phyloP scores from a whole-genome alignment of 2,888 invertebrate genomes.

The Drosophila greeni region DNA sequence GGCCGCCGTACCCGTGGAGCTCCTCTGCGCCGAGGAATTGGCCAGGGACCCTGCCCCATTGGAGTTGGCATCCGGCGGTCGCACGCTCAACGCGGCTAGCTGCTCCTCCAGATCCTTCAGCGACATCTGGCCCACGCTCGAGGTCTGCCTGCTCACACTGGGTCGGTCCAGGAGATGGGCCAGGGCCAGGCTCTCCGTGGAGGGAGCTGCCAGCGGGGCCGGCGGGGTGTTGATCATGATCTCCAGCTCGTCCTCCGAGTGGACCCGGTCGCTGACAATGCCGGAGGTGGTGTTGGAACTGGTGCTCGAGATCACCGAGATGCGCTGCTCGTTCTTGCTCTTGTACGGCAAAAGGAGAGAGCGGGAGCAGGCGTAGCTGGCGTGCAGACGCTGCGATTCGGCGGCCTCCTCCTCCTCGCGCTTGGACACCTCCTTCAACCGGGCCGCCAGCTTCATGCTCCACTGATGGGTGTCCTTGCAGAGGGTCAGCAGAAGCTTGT shows the following conservation, averaged over 20 bases:
- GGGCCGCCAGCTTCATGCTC: constrained; percentile 93
- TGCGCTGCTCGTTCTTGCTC: constrained; percentile 87
- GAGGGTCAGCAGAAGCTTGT: constrained; percentile 91
- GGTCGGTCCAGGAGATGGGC: constrained; percentile 85
- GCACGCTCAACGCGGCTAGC: constrained; percentile 78
- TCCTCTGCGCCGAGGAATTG: constrained; percentile 19
- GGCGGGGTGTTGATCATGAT: constrained; percentile 91
- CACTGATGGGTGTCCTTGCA: constrained; percentile 97
- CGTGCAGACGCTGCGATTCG: constrained; percentile 84
- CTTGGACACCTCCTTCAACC: constrained; percentile 88
- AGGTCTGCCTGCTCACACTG: constrained; percentile 81
- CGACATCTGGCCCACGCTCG: constrained; percentile 80
- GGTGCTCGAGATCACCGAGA: constrained; percentile 93
- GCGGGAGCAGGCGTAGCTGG: constrained; percentile 87
- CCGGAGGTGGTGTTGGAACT: constrained; percentile 98
- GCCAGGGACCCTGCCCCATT: constrained; percentile 3
- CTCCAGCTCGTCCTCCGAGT: constrained; percentile 95
- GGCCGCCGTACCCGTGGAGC: constrained; percentile 39
- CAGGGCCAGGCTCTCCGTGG: constrained; percentile 90
- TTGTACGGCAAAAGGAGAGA: constrained; percentile 83
- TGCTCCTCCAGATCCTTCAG: constrained; percentile 79
- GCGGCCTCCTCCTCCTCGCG: constrained; percentile 90
- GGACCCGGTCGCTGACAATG: constrained; percentile 96
- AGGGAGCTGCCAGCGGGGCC: constrained; percentile 86
- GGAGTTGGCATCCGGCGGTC: constrained; percentile 48